Evolutionary conservation across 92 coral and sea anemone species (phyloP).

Genomic region (Epizoanthus ramosus): DNA sequence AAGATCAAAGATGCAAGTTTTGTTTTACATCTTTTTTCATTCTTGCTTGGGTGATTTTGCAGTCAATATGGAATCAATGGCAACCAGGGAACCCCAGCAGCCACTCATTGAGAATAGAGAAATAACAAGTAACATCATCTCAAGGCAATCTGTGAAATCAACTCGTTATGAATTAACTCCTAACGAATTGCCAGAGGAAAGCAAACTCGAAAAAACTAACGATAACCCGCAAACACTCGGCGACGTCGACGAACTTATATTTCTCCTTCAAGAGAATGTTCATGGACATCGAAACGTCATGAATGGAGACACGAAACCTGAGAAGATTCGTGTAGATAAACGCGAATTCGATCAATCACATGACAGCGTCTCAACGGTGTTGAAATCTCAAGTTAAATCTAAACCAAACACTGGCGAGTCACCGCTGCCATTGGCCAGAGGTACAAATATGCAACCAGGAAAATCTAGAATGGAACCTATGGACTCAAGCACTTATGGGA

Average conservation of each 20-base stretch:
- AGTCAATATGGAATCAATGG: background rate
- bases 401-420: background rate
- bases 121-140: background rate
- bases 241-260: background rate
- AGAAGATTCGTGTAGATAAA: background rate
- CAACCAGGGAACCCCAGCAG: background rate
- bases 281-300: background rate
- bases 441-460: background rate
- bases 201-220: background rate
- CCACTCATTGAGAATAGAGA: background rate
- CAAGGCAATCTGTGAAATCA: background rate
- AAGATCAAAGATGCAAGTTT: background rate
- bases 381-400: background rate
- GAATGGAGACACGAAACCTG: background rate
- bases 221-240: background rate
- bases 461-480: background rate
- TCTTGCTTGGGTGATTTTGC: background rate
- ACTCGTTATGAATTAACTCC: background rate
- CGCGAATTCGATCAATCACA: background rate
- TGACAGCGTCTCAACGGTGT: background rate
- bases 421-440: background rate
- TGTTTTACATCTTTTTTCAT: background rate
- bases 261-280: background rate
- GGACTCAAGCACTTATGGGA: background rate
- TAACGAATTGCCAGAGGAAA: background rate